Evolutionary conservation across 2,888 invertebrate species (phyloP).

Genomic region (Proisotoma minuta): DNA sequence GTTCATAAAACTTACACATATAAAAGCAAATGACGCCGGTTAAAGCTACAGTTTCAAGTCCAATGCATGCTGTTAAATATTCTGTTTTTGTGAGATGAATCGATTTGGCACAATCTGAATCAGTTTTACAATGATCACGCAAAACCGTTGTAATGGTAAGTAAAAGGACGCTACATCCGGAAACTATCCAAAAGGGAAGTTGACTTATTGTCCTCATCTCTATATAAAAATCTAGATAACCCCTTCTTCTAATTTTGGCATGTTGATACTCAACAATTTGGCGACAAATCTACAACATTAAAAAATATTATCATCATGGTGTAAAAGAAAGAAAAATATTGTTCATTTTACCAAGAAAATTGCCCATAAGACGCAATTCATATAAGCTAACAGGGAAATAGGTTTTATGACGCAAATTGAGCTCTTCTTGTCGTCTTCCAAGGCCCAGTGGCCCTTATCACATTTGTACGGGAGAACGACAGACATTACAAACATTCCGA

Average conservation of each 20-base stretch:
- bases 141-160: conserved; percentile 52
- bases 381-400: conserved; percentile 59
- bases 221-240: conserved; percentile 66
- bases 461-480: conserved; percentile 24
- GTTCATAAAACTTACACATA: conserved; percentile 53
- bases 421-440: background rate
- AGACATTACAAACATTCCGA: conserved; percentile 23
- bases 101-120: conserved; percentile 55
- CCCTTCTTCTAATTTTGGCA: conserved; percentile 60
- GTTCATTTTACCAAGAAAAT: conserved; percentile 55
- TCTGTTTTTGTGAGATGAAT: conserved; percentile 57
- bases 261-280: conserved; percentile 59
- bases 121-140: conserved; percentile 53
- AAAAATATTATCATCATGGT: background rate
- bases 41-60: conserved; percentile 56
- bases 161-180: conserved; percentile 56
- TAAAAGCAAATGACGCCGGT: conserved; percentile 56
- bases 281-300: conserved; percentile 56
- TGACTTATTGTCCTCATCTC: conserved; percentile 59
- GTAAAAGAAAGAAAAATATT: background rate
- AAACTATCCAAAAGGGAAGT: conserved; percentile 61
- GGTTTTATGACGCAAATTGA: conserved; percentile 50
- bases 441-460: background rate
- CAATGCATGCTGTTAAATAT: conserved; percentile 58
- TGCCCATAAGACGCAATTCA: conserved; percentile 59